Percentiles rank a stretch among this genome's conserved stretches.
phyloP scores from a whole-genome alignment of 2,888 invertebrate species.

The Epinotia nisella region DNA sequence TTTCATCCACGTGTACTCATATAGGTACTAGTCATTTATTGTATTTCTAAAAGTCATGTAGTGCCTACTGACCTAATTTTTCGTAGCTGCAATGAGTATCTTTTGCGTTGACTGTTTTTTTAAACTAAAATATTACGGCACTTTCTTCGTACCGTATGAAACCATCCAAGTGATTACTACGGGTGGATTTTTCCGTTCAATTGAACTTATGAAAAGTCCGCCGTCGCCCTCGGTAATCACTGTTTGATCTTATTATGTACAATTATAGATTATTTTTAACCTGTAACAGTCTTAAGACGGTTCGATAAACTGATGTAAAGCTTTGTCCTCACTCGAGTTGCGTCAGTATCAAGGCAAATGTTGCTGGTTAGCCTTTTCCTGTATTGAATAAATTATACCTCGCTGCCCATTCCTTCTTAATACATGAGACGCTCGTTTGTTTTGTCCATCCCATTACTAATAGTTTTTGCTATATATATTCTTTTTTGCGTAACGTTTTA shows the following conservation, averaged over 20 bases:
- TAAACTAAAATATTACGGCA: too few relatives aligned
- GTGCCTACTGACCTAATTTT: too few relatives aligned
- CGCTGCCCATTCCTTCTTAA: too few relatives aligned
- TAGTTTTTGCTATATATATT: too few relatives aligned
- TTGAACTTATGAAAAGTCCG: conserved; percentile 78
- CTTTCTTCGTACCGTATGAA: conserved; percentile 50
- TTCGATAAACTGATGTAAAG: not conserved
- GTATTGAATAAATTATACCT: too few relatives aligned
- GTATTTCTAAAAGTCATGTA: too few relatives aligned
- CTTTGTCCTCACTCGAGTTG: not conserved
- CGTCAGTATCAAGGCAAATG: not conserved
- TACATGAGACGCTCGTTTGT: too few relatives aligned
- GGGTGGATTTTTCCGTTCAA: conserved; percentile 77
- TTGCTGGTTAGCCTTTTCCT: too few relatives aligned
- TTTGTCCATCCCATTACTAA: too few relatives aligned
- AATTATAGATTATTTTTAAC: conserved; percentile 32
- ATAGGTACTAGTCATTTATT: not conserved
- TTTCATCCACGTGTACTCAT: not conserved
- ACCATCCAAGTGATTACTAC: conserved; percentile 74
- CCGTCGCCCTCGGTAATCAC: conserved; percentile 65
- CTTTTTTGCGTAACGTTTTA: too few relatives aligned
- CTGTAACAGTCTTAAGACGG: conserved; percentile 12
- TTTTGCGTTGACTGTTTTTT: too few relatives aligned
- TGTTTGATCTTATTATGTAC: conserved; percentile 76
- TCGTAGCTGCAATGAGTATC: too few relatives aligned